Evolutionary conservation across 1,140 invertebrate species (phyloP), one percentile per base, ranked within the genome.

Genomic region (Drosophila funebris): DNA sequence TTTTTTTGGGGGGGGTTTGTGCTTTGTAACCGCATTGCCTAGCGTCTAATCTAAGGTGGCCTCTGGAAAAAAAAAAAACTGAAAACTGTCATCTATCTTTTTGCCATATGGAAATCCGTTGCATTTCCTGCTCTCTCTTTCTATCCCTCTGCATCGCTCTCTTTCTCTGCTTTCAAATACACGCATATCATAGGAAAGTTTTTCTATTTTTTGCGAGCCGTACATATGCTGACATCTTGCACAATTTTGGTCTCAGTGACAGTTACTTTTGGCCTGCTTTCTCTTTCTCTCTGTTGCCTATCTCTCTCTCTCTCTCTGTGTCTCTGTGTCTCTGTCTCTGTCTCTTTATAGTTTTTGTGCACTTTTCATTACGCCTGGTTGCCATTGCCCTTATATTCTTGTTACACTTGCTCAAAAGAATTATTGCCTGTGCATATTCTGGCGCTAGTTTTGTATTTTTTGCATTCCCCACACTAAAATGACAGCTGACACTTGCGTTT

Each of bases 401-500:
- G 82, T 88, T 82, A 82, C 83, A 82, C 83, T 85, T 69, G 78
- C 75, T 72, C 58, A 50, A 88, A 82, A 87, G 82, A 88, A 88
- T 88, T 88, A 88, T 87, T 88, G 83, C 83, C 70, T 81, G 56
- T 87, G 81, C 81, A 85, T 85, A 80, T 76, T 72, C 70, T 68
- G 44, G 13, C 14, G 24, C 20, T 61, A 43, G 62, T 62, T 57
- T 31, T 67, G n/a, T 48, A 29, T 58, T 37, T 50, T 39, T 22
- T 66, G 66, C 72, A 64, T 54, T 75, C 50, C 24, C 37, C 76
- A 71, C 78, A 64, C 78, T 76, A 78, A 87, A 87, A 87, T 88
- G 83, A 83, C 83, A 87, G 84, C 83, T 87, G 84, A 87, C 83
- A 87, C 83, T 87, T 87, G 83, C 78, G 83, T 88, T 88, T 88